These are phyloP conservation scores for Copidosoma floridanum DNA, from an alignment of 1,140 invertebrate genomes.

Conservation along the genomic window DNA sequence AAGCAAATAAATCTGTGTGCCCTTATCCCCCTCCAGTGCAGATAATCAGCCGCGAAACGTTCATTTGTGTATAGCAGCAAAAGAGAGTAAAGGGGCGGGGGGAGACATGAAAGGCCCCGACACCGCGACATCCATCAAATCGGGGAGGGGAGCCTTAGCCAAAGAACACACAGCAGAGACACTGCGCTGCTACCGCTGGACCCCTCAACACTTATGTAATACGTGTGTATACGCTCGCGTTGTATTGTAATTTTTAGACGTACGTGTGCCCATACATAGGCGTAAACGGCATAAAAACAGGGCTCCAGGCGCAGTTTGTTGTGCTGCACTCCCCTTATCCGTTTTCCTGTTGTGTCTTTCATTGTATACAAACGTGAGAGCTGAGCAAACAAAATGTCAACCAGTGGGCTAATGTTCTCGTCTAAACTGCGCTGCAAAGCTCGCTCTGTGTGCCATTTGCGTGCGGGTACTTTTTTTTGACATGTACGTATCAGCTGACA, in stretches of 20 bases:
- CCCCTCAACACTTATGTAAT: too few species aligned
- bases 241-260: too few species aligned
- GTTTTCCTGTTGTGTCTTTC: not conserved
- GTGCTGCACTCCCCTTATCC: not conserved
- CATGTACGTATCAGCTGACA: too few species aligned
- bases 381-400: constrained; percentile 27
- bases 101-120: constrained; percentile 18
- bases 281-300: too few species aligned
- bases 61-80: not conserved
- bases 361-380: not conserved
- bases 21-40: not conserved
- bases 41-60: constrained; percentile 16
- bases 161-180: too few species aligned
- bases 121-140: constrained; percentile 13
- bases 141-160: not conserved
- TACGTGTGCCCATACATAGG: too few species aligned
- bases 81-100: not conserved
- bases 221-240: too few species aligned
- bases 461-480: too few species aligned
- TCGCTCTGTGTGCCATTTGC: too few species aligned
- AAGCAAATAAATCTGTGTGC: constrained; percentile 13
- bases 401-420: constrained; percentile 23
- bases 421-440: constrained; percentile 4
- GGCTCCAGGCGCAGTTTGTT: too few species aligned
- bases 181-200: too few species aligned